Evolutionary conservation across 2,888 invertebrate species (phyloP), one percentile per base, ranked within the genome.

Genomic region (Carcina quercana): DNA sequence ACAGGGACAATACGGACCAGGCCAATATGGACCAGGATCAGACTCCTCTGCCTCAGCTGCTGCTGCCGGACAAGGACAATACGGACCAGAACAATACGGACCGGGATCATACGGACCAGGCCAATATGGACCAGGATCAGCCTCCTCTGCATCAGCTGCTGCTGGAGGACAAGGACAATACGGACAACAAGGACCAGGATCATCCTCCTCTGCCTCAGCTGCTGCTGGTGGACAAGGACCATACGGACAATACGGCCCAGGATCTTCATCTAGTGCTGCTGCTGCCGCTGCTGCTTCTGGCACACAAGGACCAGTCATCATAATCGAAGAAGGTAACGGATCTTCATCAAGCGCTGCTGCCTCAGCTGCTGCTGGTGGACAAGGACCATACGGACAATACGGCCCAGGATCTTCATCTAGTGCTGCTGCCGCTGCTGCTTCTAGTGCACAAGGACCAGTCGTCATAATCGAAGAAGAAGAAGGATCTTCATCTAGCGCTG

Each of bases 391-490:
- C 7, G 30, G 30, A 22, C 15, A 1, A 30, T 28, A 28, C 28
- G 30, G 30, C 13, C 19, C 7, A 11, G 19, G 13, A 24, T 14
- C 28, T 13, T 21, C 19, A 20, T 17, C 32, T 3, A 31, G 38
- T 12, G 25, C 15, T 25, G 34, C 25, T 5, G 41, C 40, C 15
- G 19, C 39, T 1, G 29, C 43, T 13, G 35, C 43, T 13, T 30
- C 41, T 4, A 33, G 36, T 24, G 31, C 34, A 8, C 27, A 25
- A 17, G 44, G 32, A 30, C 29, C 35, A 10, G 5, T 38, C 2
- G 21, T 45, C 10, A 17, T 43, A 2, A 32, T 43, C 15, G 43
- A 45, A 19, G 33, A 25, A 12, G 40, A 30, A 2, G 40, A 36
- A 35, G 24, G 35, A 13, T 21, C 37, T 5, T 28, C 38, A n/a